Conservation (phyloP, 2,888 invertebrate species). For the Drosophila pegasa region DNA sequence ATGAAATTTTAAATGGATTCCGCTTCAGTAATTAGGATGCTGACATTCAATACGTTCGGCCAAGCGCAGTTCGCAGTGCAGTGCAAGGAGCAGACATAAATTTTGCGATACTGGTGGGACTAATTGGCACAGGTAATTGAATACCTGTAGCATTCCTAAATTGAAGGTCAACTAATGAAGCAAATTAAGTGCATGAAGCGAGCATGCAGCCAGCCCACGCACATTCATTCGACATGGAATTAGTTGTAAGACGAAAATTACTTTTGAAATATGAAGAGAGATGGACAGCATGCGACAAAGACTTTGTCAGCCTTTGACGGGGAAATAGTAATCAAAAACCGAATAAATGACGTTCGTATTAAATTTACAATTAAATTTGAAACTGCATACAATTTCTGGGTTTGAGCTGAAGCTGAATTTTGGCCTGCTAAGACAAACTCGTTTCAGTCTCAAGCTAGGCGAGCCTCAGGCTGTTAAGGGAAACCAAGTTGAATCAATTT, state of each 20-base stretch:
- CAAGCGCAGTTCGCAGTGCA: no score
- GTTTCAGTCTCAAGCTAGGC: no score
- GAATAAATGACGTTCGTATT: no score
- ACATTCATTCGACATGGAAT: no score
- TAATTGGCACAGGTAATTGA: neutral
- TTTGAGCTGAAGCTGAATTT: neutral
- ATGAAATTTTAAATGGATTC: neutral
- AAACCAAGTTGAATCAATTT: no score
- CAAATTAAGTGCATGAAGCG: neutral
- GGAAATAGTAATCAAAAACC: no score
- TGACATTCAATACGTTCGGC: neutral
- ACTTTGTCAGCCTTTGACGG: no score
- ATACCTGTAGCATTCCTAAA: neutral
- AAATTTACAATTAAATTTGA: no score
- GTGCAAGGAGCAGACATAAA: neutral
- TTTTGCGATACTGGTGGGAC: neutral
- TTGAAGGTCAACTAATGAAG: neutral
- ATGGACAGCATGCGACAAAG: no score
- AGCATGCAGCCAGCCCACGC: neutral
- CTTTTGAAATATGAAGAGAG: neutral
- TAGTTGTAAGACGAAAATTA: neutral
- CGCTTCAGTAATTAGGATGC: neutral
- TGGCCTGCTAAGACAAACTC: no score
- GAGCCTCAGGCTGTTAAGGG: no score
- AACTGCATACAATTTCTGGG: no score